phyloP scores from a whole-genome alignment of 2,113 vertebrate genomes.

The Cyphotilapia sp. region DNA sequence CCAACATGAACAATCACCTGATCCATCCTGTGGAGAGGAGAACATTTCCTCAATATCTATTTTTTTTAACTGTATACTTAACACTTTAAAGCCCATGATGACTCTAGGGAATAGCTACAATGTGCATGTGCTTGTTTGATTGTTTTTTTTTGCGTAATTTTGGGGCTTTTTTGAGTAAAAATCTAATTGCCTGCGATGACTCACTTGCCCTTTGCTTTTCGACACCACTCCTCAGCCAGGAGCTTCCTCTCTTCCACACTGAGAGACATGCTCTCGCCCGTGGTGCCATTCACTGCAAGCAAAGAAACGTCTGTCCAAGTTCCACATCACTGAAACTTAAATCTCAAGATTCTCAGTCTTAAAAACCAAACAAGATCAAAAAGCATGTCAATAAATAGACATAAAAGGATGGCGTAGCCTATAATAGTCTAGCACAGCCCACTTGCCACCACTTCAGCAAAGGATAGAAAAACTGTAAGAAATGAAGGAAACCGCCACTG shows the following conservation, averaged over 20 bases:
- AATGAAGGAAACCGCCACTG: background rate
- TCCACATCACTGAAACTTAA: background rate
- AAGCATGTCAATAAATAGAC: background rate
- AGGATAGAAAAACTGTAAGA: background rate
- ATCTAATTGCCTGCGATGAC: background rate
- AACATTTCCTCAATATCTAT: background rate
- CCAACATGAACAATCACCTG: slow-evolving; percentile 91
- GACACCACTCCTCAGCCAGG: slow-evolving; percentile 83
- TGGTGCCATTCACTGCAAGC: slow-evolving; percentile 88
- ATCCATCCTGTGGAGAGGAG: slow-evolving; percentile 75
- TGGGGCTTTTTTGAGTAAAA: rapidly evolving
- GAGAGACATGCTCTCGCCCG: slow-evolving; percentile 89
- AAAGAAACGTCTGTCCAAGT: background rate
- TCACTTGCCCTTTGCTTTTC: slow-evolving; percentile 67
- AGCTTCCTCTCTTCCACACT: slow-evolving; percentile 79
- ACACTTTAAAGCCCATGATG: background rate
- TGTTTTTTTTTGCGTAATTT: rapidly evolving
- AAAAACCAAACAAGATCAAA: background rate
- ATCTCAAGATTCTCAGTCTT: background rate
- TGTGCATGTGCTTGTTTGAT: background rate
- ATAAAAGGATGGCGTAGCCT: background rate
- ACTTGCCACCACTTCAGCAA: background rate
- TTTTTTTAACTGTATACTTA: too few species aligned
- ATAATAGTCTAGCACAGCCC: background rate
- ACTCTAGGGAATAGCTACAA: background rate